Percentiles rank a stretch among this genome's conserved stretches.
Conservation (phyloP, 2,888 invertebrate genomes). For the Drepanosiphum platanoidis region DNA sequence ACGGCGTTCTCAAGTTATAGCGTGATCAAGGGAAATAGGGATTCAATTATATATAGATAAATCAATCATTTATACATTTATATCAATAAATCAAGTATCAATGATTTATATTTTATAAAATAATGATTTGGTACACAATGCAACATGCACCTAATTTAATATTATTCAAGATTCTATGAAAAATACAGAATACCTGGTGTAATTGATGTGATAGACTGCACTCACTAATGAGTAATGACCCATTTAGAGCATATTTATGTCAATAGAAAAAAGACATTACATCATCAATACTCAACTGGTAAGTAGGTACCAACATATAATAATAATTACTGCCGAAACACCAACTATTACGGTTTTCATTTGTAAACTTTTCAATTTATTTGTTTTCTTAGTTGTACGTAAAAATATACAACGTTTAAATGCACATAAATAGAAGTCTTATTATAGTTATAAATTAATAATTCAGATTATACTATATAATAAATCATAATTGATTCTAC, state of each 20-base stretch:
- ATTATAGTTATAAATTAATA: too few species aligned
- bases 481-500: neutral
- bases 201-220: constrained; percentile 11
- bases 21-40: too few species aligned
- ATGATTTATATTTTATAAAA: too few species aligned
- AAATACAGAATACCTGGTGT: constrained; percentile 3
- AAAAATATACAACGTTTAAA: constrained; percentile 21
- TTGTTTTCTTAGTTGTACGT: neutral
- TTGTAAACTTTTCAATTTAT: neutral
- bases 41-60: too few species aligned
- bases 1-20: too few species aligned
- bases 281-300: constrained; percentile 3
- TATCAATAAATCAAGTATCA: too few species aligned
- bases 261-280: neutral
- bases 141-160: too few species aligned
- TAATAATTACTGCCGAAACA: neutral
- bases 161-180: neutral
- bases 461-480: too few species aligned
- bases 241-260: constrained; percentile 7
- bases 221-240: neutral
- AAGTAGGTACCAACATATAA: neutral
- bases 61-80: too few species aligned
- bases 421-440: neutral
- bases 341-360: neutral
- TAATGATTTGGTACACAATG: too few species aligned